These are phyloP conservation scores for Microcebus murinus DNA, from an alignment of 2,113 vertebrate genomes.

Conservation along the genomic window DNA sequence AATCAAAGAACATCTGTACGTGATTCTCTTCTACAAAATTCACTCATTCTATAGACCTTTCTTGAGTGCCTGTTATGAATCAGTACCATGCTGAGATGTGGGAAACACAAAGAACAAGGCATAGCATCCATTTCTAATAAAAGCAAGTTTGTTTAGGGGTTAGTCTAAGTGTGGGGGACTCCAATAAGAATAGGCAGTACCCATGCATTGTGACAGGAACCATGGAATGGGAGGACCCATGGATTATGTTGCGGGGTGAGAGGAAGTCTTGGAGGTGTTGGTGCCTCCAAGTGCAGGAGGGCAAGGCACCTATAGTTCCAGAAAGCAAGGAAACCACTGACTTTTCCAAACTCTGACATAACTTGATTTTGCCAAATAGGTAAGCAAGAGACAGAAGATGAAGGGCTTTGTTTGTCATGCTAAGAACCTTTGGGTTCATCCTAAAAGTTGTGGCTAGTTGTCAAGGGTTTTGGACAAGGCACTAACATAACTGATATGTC, in stretches of 20 bases:
- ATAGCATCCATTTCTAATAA: not conserved
- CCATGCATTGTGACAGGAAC: not conserved
- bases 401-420: not conserved
- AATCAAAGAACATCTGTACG: not conserved
- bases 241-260: not conserved
- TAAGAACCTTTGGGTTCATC: not conserved
- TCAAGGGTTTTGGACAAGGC: not conserved
- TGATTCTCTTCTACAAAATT: constrained; percentile 27
- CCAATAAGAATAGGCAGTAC: not conserved
- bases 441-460: not conserved
- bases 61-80: not conserved
- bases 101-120: not conserved
- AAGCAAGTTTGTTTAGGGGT: not conserved
- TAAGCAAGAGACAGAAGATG: not conserved
- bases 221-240: not conserved
- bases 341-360: not conserved
- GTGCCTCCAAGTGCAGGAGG: not conserved
- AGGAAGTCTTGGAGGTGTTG: not conserved
- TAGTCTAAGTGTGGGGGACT: not conserved
- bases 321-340: not conserved
- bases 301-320: not conserved
- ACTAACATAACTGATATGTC: not conserved
- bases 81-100: not conserved
- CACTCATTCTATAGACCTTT: not conserved
- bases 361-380: not conserved